These are phyloP conservation scores for Macaria notata DNA, from an alignment of 2,888 invertebrate genomes.

Conservation along the genomic window DNA sequence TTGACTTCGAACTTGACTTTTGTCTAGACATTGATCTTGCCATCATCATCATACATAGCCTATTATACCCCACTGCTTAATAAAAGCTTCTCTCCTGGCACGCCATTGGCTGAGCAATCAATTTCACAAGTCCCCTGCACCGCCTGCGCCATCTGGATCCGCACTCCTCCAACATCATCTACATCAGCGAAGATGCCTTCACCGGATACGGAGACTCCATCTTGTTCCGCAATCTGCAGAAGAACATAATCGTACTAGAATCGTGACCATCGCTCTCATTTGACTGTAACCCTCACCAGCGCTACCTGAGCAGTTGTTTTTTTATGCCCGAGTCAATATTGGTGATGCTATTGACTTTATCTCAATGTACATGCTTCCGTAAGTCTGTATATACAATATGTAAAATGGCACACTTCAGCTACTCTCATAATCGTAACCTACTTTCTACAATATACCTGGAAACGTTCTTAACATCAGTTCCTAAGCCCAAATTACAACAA, in stretches of 20 bases:
- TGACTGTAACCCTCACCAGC: too few species aligned
- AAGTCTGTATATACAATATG: too few species aligned
- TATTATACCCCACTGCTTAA: background rate
- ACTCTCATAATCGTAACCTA: too few species aligned
- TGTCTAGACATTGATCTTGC: background rate
- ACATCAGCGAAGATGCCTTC: slow-evolving; percentile 92
- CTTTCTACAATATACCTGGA: too few species aligned
- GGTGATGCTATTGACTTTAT: too few species aligned
- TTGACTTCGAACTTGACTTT: background rate
- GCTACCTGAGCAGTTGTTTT: too few species aligned
- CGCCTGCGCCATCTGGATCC: slow-evolving; percentile 94
- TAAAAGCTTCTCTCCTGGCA: slow-evolving; percentile 77
- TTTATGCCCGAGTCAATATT: too few species aligned
- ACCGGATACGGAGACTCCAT: slow-evolving; percentile 94
- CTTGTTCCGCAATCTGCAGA: slow-evolving; percentile 95
- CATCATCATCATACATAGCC: background rate
- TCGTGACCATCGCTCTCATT: background rate
- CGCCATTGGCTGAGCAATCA: slow-evolving; percentile 94
- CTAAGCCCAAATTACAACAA: too few species aligned
- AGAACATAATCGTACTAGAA: slow-evolving; percentile 88
- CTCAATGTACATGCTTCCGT: too few species aligned
- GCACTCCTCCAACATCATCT: slow-evolving; percentile 92
- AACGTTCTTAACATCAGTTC: too few species aligned
- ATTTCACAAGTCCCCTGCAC: slow-evolving; percentile 91
- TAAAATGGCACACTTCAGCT: too few species aligned